Evolutionary conservation across 2,797 vertebrate genomes (phyloP).

Genomic region (Tinamus major): DNA sequence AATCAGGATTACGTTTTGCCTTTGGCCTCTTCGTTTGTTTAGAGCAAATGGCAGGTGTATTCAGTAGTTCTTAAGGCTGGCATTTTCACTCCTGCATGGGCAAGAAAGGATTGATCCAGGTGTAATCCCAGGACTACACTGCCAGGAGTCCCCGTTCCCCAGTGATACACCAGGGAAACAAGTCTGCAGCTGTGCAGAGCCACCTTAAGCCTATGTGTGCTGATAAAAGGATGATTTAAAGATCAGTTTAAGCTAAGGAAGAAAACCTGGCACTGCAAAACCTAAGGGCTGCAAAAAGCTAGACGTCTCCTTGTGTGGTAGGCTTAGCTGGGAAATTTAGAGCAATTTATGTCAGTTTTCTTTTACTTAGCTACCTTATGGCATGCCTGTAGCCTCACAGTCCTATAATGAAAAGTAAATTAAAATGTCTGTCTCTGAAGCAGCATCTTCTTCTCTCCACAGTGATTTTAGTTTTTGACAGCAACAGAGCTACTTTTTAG

Average conservation of each 20-base stretch:
- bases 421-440: neutral
- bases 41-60: neutral
- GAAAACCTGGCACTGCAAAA: neutral
- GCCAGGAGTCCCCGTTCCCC: neutral
- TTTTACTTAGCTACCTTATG: neutral
- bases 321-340: neutral
- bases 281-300: neutral
- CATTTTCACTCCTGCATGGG: neutral
- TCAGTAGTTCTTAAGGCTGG: neutral
- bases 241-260: neutral
- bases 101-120: neutral
- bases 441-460: neutral
- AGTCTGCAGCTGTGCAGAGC: neutral
- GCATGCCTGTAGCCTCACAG: neutral
- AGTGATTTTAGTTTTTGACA: neutral
- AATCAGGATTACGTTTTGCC: neutral
- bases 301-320: neutral
- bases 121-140: neutral
- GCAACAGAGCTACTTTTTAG: neutral
- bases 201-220: neutral
- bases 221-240: accelerated
- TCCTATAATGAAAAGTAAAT: neutral
- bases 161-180: neutral
- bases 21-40: neutral
- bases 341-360: neutral